Evolutionary conservation across 2,797 vertebrate species (phyloP).

Genomic region (Lerista edwardsae): DNA sequence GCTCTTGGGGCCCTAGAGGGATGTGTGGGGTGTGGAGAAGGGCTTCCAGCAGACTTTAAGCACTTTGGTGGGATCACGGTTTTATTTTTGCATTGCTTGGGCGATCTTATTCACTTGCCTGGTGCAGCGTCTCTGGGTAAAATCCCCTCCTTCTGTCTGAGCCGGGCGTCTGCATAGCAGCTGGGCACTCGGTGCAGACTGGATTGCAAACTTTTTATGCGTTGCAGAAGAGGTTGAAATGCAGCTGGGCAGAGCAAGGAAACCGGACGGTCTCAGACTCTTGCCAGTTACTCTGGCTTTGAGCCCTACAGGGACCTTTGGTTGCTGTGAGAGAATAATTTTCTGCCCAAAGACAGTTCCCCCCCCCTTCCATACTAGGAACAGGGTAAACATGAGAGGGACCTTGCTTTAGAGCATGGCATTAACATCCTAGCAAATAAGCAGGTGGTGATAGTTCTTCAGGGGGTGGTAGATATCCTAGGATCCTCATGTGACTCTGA

Average conservation of each 20-base stretch:
- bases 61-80: neutral
- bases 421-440: neutral
- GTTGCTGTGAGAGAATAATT: neutral
- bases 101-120: neutral
- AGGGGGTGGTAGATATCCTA: neutral
- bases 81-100: neutral
- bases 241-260: rapidly evolving
- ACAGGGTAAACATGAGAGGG: neutral
- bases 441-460: too few relatives aligned
- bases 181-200: constrained; percentile 1
- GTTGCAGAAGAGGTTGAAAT: neutral
- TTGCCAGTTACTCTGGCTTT: neutral
- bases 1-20: constrained; percentile 47
- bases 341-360: neutral
- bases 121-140: neutral
- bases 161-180: constrained; percentile 11
- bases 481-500: neutral
- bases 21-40: neutral
- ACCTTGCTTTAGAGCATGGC: neutral
- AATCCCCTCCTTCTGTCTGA: rapidly evolving
- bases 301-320: neutral
- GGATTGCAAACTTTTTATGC: constrained; percentile 34
- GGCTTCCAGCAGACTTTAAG: neutral
- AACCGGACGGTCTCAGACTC: neutral
- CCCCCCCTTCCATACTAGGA: neutral